phyloP scores from a whole-genome alignment of 2,888 invertebrate genomes.

The Alcis repandata region DNA sequence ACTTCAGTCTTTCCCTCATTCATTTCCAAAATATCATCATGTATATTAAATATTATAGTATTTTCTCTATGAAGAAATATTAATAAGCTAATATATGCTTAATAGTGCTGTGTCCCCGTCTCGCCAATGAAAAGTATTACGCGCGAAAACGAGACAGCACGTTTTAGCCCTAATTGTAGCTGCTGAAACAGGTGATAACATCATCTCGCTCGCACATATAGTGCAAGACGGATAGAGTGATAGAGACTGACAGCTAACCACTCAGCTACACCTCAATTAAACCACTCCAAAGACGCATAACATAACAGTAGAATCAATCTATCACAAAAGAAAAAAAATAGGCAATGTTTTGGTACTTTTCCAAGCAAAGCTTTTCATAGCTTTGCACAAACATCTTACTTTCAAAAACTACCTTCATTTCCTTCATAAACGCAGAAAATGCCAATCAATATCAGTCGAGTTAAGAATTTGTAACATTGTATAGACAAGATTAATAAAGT shows the following conservation, averaged over 20 bases:
- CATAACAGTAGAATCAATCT: not conserved
- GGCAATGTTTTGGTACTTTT: slow-evolving; percentile 16
- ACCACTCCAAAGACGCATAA: no score
- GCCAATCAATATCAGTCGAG: slow-evolving; percentile 48
- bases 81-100: not conserved
- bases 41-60: not conserved
- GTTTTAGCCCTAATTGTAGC: no score
- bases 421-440: slow-evolving; percentile 43
- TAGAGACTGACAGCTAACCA: no score
- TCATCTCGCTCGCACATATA: no score
- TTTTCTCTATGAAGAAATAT: not conserved
- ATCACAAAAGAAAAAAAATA: no score
- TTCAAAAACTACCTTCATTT: not conserved
- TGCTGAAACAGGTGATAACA: no score
- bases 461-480: slow-evolving; percentile 29
- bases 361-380: slow-evolving; percentile 1
- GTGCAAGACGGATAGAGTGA: no score
- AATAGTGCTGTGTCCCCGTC: no score
- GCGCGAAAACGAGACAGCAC: not conserved
- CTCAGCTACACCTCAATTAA: no score
- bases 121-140: no score
- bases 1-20: slow-evolving; percentile 26
- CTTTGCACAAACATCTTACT: slow-evolving; percentile 14
- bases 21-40: not conserved
- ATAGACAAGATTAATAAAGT: not conserved